phyloP scores from a whole-genome alignment of 2,888 invertebrate species.

The Acleris cristana region DNA sequence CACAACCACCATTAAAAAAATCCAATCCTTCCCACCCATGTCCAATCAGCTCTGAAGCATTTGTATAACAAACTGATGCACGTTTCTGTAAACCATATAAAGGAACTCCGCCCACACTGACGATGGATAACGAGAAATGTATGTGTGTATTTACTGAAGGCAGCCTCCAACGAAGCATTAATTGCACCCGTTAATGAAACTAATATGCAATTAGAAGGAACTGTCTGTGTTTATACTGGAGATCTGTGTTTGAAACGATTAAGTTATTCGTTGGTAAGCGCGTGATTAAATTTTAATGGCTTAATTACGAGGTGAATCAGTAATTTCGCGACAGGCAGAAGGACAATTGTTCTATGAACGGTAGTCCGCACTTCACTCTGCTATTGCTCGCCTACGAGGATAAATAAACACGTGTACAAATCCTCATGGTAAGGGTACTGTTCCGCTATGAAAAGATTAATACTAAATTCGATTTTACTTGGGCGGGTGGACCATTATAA shows the following conservation, averaged over 20 bases:
- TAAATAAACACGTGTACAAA: too few species aligned
- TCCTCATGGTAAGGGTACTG: too few species aligned
- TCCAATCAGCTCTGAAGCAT: conserved; percentile 11
- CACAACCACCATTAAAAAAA: conserved; percentile 49
- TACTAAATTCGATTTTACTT: too few species aligned
- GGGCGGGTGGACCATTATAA: too few species aligned
- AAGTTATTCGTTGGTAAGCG: too few species aligned
- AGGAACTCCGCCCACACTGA: conserved; percentile 38
- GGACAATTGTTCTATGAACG: too few species aligned
- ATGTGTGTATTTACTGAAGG: conserved; percentile 7
- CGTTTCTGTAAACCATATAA: conserved; percentile 43
- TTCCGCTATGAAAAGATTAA: too few species aligned
- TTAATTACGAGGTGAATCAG: too few species aligned
- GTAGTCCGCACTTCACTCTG: too few species aligned
- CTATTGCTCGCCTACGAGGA: too few species aligned
- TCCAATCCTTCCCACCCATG: conserved; percentile 50
- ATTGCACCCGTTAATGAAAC: conserved; percentile 27
- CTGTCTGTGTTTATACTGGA: conserved; percentile 20
- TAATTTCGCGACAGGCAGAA: too few species aligned
- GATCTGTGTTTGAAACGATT: neutral
- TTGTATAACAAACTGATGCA: conserved; percentile 18
- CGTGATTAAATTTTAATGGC: too few species aligned
- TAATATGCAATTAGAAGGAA: conserved; percentile 14
- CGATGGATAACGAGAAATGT: conserved; percentile 7
- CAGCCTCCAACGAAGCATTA: conserved; percentile 2